A percentile compares a stretch with the other conserved stretches of the same genome.
phyloP scores from a whole-genome alignment of 2,888 invertebrate species.

The Brachyptera risi region DNA sequence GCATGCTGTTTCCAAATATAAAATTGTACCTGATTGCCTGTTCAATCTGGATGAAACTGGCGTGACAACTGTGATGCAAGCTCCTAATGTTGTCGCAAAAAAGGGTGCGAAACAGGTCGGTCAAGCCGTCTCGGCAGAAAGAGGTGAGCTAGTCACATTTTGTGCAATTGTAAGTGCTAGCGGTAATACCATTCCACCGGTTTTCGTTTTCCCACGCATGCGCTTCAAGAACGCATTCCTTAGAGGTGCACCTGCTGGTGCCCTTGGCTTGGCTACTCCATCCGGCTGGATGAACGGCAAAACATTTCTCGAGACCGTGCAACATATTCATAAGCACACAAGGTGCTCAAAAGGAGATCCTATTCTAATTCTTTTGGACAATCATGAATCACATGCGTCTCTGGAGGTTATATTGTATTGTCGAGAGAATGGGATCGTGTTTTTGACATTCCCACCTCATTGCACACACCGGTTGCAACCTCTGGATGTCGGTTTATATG shows the following conservation, averaged over 20 bases:
- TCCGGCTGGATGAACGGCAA: constrained; percentile 38
- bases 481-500: constrained; percentile 21
- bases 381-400: constrained; percentile 40
- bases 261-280: constrained; percentile 36
- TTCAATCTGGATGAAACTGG: constrained; percentile 38
- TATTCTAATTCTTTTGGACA: constrained; percentile 37
- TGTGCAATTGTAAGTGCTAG: constrained; percentile 9
- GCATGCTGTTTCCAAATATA: constrained; percentile 4
- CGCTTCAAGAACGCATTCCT: constrained; percentile 34
- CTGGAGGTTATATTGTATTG: constrained; percentile 38
- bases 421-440: too few species aligned
- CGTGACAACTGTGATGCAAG: constrained; percentile 36
- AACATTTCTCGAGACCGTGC: constrained; percentile 37
- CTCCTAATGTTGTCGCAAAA: constrained; percentile 34
- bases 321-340: constrained; percentile 35
- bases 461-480: constrained; percentile 22
- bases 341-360: constrained; percentile 34
- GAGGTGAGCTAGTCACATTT: constrained; percentile 32
- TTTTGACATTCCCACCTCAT: constrained; percentile 36
- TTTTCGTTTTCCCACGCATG: neutral
- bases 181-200: constrained; percentile 7
- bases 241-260: constrained; percentile 37
- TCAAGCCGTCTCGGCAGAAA: constrained; percentile 32
- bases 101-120: constrained; percentile 35
- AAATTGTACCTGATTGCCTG: constrained; percentile 25